A percentile compares a stretch with the other conserved stretches of the same genome.
Conservation (phyloP, 2,113 vertebrate genomes). For the Hoplias malabaricus region DNA sequence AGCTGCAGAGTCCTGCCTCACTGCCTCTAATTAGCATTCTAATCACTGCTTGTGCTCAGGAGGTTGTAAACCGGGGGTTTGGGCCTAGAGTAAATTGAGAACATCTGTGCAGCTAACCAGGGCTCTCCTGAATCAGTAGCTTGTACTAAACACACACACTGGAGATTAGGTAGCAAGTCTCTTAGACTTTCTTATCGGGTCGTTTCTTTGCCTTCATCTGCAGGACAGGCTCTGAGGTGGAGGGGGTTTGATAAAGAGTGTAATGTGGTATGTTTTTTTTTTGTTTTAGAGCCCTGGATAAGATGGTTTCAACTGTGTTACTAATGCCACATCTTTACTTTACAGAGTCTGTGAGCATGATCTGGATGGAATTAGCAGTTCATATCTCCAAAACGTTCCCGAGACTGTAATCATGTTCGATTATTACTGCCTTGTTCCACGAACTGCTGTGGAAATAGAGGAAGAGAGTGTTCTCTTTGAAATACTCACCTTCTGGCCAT, state of each 20-base stretch:
- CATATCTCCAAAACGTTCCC: background rate
- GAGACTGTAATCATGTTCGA: background rate
- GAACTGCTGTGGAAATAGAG: background rate
- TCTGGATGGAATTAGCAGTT: background rate
- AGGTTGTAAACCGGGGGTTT: conserved; percentile 24
- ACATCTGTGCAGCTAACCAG: conserved; percentile 30
- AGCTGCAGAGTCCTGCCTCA: conserved; percentile 24
- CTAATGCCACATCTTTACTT: no score
- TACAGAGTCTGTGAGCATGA: background rate
- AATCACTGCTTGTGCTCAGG: conserved; percentile 3
- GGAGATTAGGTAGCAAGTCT: background rate
- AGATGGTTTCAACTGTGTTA: background rate
- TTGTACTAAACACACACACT: conserved; percentile 45
- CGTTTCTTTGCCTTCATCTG: background rate
- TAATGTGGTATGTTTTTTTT: background rate
- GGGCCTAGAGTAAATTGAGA: conserved; percentile 25
- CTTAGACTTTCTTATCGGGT: background rate
- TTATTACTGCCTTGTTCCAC: background rate
- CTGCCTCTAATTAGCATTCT: conserved; percentile 45
- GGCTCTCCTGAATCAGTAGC: conserved; percentile 28
- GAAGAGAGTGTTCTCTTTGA: background rate
- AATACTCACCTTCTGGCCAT: no score
- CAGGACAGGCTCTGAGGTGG: background rate
- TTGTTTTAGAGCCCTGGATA: background rate
- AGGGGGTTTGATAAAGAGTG: conserved; percentile 14